These are phyloP conservation scores for Danaus plexippus DNA, from an alignment of 1,140 invertebrate species.

Conservation along the genomic window DNA sequence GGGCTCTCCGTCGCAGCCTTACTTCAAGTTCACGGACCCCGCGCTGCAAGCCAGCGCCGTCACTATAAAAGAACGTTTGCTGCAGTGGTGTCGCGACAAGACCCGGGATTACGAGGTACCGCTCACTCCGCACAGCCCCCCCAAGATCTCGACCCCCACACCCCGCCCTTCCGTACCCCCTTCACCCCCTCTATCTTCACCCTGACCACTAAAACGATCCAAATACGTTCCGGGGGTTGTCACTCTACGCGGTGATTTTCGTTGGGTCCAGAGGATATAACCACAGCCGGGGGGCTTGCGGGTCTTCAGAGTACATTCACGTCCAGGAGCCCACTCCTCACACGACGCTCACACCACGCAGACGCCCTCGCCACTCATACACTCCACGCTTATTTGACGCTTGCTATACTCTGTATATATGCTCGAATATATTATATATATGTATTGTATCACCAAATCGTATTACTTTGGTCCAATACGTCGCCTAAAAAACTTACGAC, in stretches of 20 bases:
- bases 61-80: conserved; percentile 95
- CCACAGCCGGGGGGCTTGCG: conserved; percentile 6
- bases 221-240: no score
- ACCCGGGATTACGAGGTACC: conserved; percentile 95
- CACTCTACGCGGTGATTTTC: no score
- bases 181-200: conserved; percentile 12
- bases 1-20: conserved; percentile 73
- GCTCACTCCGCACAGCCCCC: conserved; percentile 26
- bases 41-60: conserved; percentile 88
- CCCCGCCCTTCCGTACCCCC: conserved; percentile 14
- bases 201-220: conserved; percentile 6
- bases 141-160: conserved; percentile 10
- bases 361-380: conserved; percentile 19
- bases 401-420: conserved; percentile 24
- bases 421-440: conserved; percentile 25
- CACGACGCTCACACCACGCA: conserved; percentile 16
- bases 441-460: conserved; percentile 36
- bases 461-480: conserved; percentile 44
- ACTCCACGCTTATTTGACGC: conserved; percentile 30
- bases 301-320: conserved; percentile 1
- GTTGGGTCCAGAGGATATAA: no score
- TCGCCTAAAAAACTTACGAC: background rate
- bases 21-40: conserved; percentile 91
- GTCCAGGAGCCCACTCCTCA: conserved; percentile 3
- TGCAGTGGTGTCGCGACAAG: conserved; percentile 96